Base-by-base conservation (phyloP, 2,113 vertebrate genomes). In the Anser cygnoides region DNA sequence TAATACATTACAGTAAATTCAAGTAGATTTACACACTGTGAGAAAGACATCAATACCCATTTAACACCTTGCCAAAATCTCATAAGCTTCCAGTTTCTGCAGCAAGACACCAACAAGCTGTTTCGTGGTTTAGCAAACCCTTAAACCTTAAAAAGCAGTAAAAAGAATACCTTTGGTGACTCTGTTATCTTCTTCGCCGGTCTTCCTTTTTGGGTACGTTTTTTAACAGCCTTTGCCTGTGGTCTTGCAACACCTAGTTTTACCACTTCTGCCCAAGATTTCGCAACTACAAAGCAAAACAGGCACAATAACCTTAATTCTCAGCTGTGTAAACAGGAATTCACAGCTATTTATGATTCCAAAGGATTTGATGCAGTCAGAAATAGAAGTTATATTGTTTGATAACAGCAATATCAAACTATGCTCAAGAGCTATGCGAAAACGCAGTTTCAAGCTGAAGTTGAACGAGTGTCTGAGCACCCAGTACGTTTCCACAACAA, bases 221-320 rank as follows among this genome's bases (percentile, higher is more conserved):
- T 98, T 93, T 96, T 98, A 44, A 89, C 46, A 67, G 76, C 49
- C 58, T 79, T 95, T 9, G 70, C 50, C 59, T 98, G 98, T 52
- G 97, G 33, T 94, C 98, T 99, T 37, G 94, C 80, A 78, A 97
- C 95, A 20, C 99, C 99, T 82, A 97, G 96, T 97, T 98, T 99
- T 62, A 99, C 99, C 77, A 98, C 97, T 49, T 99, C 98, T 44
- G 98, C 98, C 98, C 98, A 99, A 59, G 98, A 98, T 77, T 85
- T 98, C 52, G 92, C 68, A 81, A 98, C 99, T 99, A 33, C 57
- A 94, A 95, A 78, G n/a, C 13, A 88, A 87, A 77, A 44, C 6
- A 91, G 29, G 74, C 73, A 92, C 2, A 54, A 62, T 2, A 26
- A 43, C 9, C 65, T 87, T 5, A 81, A 65, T 31, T 66, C 49